These are phyloP conservation scores for Acrobasis consociella DNA, from an alignment of 2,888 invertebrate genomes.

Conservation along the genomic window DNA sequence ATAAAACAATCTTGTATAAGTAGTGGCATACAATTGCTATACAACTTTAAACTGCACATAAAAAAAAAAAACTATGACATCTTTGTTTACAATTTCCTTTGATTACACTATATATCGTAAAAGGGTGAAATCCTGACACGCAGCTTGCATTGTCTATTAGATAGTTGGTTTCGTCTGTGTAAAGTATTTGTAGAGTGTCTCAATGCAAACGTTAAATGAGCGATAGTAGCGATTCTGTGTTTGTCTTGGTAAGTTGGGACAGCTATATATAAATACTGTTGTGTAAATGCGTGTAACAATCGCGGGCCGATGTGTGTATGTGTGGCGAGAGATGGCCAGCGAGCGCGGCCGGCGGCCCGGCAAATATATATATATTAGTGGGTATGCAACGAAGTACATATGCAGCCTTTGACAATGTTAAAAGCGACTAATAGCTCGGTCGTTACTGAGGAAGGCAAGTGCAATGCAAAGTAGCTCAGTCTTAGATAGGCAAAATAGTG, in stretches of 20 bases:
- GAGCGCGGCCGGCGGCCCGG: not conserved
- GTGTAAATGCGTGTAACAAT: slow-evolving; percentile 49
- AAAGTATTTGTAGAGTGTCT: slow-evolving; percentile 32
- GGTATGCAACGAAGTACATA: too few species aligned
- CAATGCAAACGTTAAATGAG: slow-evolving; percentile 52
- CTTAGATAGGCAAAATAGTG: too few species aligned
- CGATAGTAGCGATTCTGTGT: slow-evolving; percentile 75
- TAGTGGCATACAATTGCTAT: too few species aligned
- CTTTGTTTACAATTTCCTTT: too few species aligned
- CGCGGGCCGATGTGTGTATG: slow-evolving; percentile 55
- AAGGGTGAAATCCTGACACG: not conserved
- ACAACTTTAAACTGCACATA: too few species aligned
- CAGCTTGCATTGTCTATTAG: slow-evolving; percentile 10
- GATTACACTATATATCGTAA: not conserved
- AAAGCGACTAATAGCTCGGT: too few species aligned
- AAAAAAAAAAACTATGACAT: too few species aligned
- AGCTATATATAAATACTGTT: slow-evolving; percentile 67
- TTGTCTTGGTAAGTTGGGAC: slow-evolving; percentile 75
- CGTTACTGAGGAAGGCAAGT: too few species aligned
- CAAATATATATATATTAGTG: not conserved
- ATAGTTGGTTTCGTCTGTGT: slow-evolving; percentile 15
- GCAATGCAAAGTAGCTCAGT: too few species aligned
- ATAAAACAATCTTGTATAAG: too few species aligned
- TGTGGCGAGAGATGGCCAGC: slow-evolving; percentile 13
- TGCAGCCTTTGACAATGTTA: too few species aligned